A percentile compares a stretch with the other conserved stretches of the same genome.
These are phyloP conservation scores for Sitobion miscanthi DNA, from an alignment of 1,140 invertebrate species.

Conservation along the genomic window DNA sequence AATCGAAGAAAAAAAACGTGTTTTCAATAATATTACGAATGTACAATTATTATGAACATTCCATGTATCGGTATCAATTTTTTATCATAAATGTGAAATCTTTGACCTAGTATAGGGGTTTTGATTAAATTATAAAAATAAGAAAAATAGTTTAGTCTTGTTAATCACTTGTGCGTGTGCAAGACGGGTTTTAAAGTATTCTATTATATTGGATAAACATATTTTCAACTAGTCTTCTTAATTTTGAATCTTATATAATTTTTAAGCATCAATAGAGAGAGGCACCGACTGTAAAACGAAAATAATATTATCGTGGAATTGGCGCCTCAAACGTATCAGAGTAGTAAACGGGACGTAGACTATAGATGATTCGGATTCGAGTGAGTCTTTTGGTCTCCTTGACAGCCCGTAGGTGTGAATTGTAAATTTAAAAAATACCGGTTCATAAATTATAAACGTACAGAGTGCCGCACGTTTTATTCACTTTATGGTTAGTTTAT, in stretches of 20 bases:
- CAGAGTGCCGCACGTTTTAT: conserved; percentile 15
- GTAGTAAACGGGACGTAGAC: background rate
- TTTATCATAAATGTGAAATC: background rate
- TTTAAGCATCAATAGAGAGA: background rate
- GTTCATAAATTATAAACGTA: conserved; percentile 11
- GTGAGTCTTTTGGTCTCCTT: conserved; percentile 13
- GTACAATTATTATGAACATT: conserved; percentile 3
- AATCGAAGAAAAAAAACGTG: background rate
- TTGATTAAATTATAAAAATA: background rate
- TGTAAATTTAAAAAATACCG: conserved; percentile 45
- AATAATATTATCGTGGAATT: conserved; percentile 22
- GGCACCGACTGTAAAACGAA: background rate
- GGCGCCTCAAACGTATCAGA: conserved; percentile 16
- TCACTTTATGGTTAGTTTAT: conserved; percentile 19
- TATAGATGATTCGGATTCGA: background rate
- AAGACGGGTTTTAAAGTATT: background rate
- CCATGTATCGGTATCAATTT: background rate
- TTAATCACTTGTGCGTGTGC: background rate
- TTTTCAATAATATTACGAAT: background rate
- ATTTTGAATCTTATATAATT: background rate
- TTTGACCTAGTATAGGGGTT: background rate
- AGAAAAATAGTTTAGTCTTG: background rate
- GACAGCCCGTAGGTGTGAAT: conserved; percentile 47
- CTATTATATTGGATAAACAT: background rate
- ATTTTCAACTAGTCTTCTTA: background rate